phyloP scores from a whole-genome alignment of 2,888 invertebrate species.

The Pseudococcus viburni region DNA sequence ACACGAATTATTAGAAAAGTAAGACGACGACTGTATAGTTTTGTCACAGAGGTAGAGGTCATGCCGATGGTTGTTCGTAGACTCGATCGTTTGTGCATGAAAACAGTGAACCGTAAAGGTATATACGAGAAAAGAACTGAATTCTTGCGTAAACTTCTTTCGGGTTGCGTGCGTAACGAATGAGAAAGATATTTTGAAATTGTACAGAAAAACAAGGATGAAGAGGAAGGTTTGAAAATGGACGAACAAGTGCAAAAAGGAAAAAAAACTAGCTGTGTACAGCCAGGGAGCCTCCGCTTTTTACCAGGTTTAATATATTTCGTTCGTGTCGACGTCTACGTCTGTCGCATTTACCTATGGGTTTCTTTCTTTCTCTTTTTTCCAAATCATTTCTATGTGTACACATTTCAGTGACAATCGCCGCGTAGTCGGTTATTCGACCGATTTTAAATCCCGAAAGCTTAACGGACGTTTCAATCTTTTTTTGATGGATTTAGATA shows the following conservation, averaged over 20 bases:
- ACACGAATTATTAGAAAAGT: slow-evolving; percentile 48
- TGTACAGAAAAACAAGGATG: slow-evolving; percentile 57
- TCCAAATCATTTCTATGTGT: background rate
- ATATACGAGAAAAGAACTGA: slow-evolving; percentile 61
- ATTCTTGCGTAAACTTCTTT: slow-evolving; percentile 64
- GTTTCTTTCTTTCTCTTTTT: background rate
- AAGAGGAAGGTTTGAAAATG: slow-evolving; percentile 38
- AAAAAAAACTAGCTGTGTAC: background rate
- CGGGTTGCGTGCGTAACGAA: slow-evolving; percentile 64
- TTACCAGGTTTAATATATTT: slow-evolving; percentile 32
- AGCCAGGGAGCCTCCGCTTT: slow-evolving; percentile 43
- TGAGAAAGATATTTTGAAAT: slow-evolving; percentile 64
- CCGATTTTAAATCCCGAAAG: slow-evolving; percentile 32
- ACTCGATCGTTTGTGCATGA: slow-evolving; percentile 59
- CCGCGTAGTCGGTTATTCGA: background rate
- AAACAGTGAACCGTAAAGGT: slow-evolving; percentile 63
- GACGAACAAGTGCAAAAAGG: slow-evolving; percentile 39
- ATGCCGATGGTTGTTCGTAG: slow-evolving; percentile 60
- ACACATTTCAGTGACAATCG: slow-evolving; percentile 27
- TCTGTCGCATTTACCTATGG: background rate
- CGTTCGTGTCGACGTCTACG: slow-evolving; percentile 16
- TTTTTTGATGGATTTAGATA: slow-evolving; percentile 31
- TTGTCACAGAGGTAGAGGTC: slow-evolving; percentile 61
- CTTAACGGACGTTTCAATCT: slow-evolving; percentile 50
- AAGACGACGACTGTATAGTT: slow-evolving; percentile 22